A percentile compares a stretch with the other conserved stretches of the same genome.
Evolutionary conservation across 2,113 vertebrate genomes (phyloP).

Genomic region (Hippocampus guttulatus): DNA sequence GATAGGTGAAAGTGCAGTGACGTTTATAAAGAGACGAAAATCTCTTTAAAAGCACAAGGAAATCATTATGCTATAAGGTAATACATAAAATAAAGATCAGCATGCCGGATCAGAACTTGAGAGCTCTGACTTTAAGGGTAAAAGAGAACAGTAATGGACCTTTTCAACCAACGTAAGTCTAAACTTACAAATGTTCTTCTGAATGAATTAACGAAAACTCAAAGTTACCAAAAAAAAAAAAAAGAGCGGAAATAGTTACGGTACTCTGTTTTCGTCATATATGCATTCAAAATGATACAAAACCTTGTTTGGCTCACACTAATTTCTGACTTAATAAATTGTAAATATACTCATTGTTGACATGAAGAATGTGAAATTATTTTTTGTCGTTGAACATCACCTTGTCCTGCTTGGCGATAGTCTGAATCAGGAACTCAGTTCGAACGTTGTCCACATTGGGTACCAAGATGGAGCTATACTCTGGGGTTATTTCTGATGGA

Average conservation of each 20-base stretch:
- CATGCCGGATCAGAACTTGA: neutral
- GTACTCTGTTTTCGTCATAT: too few species aligned
- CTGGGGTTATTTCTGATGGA: slow-evolving; percentile 76
- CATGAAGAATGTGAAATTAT: neutral
- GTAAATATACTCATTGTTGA: neutral
- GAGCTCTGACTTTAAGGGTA: neutral
- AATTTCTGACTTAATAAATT: neutral
- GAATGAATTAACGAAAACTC: too few species aligned
- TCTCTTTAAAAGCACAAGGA: neutral
- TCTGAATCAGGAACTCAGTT: slow-evolving; percentile 89
- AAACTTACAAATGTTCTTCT: too few species aligned
- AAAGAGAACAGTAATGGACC: neutral
- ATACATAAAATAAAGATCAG: neutral
- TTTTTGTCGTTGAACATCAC: slow-evolving; percentile 56
- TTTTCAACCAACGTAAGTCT: too few species aligned
- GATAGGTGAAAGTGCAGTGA: too few species aligned
- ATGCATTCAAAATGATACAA: neutral
- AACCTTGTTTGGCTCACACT: neutral
- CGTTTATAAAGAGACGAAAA: too few species aligned
- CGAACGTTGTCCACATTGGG: slow-evolving; percentile 94
- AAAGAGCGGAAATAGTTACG: too few species aligned
- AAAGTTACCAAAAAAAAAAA: too few species aligned
- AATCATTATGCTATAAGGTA: neutral
- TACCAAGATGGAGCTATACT: slow-evolving; percentile 89
- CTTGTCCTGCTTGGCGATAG: slow-evolving; percentile 90